Conservation (phyloP, 2,888 invertebrate species). For the Platycheirus rosarum region DNA sequence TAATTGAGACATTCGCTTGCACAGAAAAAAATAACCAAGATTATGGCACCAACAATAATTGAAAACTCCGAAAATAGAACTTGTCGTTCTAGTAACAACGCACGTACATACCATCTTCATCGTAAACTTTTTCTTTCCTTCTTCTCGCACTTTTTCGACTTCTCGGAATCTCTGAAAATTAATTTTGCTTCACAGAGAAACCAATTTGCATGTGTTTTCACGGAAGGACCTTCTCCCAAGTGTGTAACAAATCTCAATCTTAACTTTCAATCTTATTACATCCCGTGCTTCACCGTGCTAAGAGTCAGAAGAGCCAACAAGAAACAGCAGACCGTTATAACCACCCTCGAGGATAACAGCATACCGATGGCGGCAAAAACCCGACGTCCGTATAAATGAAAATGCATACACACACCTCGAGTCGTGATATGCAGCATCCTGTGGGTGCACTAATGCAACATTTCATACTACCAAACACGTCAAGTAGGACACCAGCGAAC, state of each 20-base stretch:
- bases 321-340: slow-evolving; percentile 37
- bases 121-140: no score
- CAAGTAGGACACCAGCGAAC: slow-evolving; percentile 34
- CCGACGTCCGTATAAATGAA: no score
- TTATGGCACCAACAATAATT: no score
- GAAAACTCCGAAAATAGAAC: no score
- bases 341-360: slow-evolving; percentile 10
- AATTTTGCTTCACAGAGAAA: slow-evolving; percentile 39
- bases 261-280: slow-evolving; percentile 40
- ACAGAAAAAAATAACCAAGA: no score
- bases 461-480: slow-evolving; percentile 28
- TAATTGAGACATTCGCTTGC: no score
- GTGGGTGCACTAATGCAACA: slow-evolving; percentile 53
- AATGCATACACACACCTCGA: slow-evolving; percentile 11
- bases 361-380: slow-evolving; percentile 1
- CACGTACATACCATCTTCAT: no score
- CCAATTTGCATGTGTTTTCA: slow-evolving; percentile 37
- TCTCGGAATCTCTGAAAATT: slow-evolving; percentile 36
- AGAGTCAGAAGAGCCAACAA: slow-evolving; percentile 22
- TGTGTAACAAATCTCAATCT: slow-evolving; percentile 65
- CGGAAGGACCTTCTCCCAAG: slow-evolving; percentile 20
- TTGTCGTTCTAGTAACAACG: no score
- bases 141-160: no score
- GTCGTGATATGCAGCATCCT: slow-evolving; percentile 41
- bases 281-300: slow-evolving; percentile 12